A percentile compares a stretch with the other conserved stretches of the same genome.
These are phyloP conservation scores for Drosophila subquinaria DNA, from an alignment of 2,888 invertebrate genomes.

Conservation along the genomic window DNA sequence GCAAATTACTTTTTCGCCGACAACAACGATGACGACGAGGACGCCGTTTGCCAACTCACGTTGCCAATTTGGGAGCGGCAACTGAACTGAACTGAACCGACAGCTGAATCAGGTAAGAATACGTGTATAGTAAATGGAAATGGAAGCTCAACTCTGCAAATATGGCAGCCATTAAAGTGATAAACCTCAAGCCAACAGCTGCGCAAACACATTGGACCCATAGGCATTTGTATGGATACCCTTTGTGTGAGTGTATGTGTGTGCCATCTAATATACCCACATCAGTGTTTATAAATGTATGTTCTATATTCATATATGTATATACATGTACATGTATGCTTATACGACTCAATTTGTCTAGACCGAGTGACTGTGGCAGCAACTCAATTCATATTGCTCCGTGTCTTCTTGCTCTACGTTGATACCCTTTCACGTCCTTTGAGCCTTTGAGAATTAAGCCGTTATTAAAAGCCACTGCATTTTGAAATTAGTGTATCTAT, in stretches of 20 bases:
- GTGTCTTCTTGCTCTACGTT: slow-evolving; percentile 16
- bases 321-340: neutral
- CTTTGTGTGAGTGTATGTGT: neutral
- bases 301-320: too few relatives aligned
- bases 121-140: slow-evolving; percentile 33
- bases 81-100: neutral
- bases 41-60: slow-evolving; percentile 62
- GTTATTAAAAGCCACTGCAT: slow-evolving; percentile 39
- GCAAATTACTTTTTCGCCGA: slow-evolving; percentile 70
- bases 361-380: slow-evolving; percentile 37
- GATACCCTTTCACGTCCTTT: slow-evolving; percentile 28
- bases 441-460: slow-evolving; percentile 7
- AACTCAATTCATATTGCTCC: slow-evolving; percentile 29
- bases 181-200: slow-evolving; percentile 62
- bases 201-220: slow-evolving; percentile 47
- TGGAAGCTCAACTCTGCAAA: slow-evolving; percentile 57
- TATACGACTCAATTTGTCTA: slow-evolving; percentile 70
- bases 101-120: slow-evolving; percentile 25
- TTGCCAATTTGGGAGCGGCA: slow-evolving; percentile 65
- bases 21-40: slow-evolving; percentile 1
- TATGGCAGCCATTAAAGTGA: slow-evolving; percentile 79
- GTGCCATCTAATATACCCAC: slow-evolving; percentile 13
- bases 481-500: slow-evolving; percentile 27
- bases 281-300: neutral
- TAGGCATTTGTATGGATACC: slow-evolving; percentile 39